These are phyloP conservation scores for Pterostichus niger DNA, from an alignment of 2,888 invertebrate genomes.

Conservation along the genomic window DNA sequence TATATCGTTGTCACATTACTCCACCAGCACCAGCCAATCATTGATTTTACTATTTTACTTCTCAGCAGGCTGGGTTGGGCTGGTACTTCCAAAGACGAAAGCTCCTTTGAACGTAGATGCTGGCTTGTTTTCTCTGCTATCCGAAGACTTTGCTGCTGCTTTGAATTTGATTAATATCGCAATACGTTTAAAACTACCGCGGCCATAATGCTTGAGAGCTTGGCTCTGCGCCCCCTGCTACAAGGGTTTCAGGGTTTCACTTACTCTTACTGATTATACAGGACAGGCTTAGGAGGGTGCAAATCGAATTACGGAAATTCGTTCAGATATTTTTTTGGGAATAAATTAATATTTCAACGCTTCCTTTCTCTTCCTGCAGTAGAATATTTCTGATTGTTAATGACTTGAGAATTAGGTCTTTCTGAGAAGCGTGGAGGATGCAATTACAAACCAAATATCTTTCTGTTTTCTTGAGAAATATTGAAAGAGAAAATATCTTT, in stretches of 20 bases:
- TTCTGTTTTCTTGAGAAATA: too few relatives aligned
- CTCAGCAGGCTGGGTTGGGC: not conserved
- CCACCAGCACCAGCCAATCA: slow-evolving; percentile 15
- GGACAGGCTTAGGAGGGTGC: too few relatives aligned
- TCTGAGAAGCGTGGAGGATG: too few relatives aligned
- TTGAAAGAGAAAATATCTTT: too few relatives aligned
- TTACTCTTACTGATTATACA: not conserved
- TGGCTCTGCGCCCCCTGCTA: not conserved
- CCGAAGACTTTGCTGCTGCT: slow-evolving; percentile 50
- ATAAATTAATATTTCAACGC: too few relatives aligned
- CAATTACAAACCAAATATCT: too few relatives aligned
- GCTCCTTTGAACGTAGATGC: not conserved
- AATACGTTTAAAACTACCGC: slow-evolving; percentile 65
- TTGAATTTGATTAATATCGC: slow-evolving; percentile 66
- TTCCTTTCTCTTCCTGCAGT: too few relatives aligned
- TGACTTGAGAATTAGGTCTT: too few relatives aligned
- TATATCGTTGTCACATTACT: slow-evolving; percentile 61
- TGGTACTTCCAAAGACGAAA: not conserved
- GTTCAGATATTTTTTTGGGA: not conserved
- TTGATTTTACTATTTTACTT: slow-evolving; percentile 63
- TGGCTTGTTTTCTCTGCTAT: slow-evolving; percentile 10
- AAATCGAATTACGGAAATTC: slow-evolving; percentile 8
- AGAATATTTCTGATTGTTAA: too few relatives aligned
- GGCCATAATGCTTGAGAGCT: slow-evolving; percentile 9
- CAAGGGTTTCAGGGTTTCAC: not conserved